Evolutionary conservation across 2,113 vertebrate genomes (phyloP).

Genomic region (Apteryx mantelli): DNA sequence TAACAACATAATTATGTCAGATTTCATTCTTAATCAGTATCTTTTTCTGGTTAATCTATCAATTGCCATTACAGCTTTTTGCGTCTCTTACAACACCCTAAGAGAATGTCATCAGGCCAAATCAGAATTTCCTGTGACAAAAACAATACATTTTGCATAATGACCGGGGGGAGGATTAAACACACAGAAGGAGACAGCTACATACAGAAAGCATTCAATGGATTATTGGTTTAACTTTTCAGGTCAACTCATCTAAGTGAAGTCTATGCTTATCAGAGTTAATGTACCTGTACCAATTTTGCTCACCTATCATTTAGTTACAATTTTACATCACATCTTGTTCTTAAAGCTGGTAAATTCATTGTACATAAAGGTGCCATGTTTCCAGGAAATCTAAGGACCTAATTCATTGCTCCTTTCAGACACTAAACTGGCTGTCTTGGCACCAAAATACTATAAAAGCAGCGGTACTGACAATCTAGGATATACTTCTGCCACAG

Average conservation of each 20-base stretch:
- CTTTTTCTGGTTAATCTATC: slow-evolving; percentile 15
- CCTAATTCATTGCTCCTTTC: background rate
- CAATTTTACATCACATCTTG: background rate
- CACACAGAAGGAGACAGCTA: background rate
- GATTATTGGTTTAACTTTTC: slow-evolving; percentile 37
- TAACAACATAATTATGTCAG: slow-evolving; percentile 36
- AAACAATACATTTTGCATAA: slow-evolving; percentile 41
- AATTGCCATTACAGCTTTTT: slow-evolving; percentile 41
- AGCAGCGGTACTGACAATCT: background rate
- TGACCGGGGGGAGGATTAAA: slow-evolving; percentile 44
- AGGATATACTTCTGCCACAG: background rate
- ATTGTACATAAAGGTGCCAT: background rate
- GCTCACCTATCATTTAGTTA: background rate
- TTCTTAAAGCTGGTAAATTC: background rate
- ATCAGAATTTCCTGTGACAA: slow-evolving; percentile 47
- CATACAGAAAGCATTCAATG: background rate
- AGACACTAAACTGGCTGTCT: background rate
- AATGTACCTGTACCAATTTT: background rate
- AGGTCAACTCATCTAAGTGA: background rate
- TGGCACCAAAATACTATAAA: background rate
- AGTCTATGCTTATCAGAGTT: background rate
- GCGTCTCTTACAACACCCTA: slow-evolving; percentile 7
- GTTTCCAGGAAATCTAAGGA: background rate
- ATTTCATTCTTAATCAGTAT: slow-evolving; percentile 24
- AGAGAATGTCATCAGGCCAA: slow-evolving; percentile 30